Conservation (phyloP, 2,797 vertebrate species). For the Mormyrops boulengeri region DNA sequence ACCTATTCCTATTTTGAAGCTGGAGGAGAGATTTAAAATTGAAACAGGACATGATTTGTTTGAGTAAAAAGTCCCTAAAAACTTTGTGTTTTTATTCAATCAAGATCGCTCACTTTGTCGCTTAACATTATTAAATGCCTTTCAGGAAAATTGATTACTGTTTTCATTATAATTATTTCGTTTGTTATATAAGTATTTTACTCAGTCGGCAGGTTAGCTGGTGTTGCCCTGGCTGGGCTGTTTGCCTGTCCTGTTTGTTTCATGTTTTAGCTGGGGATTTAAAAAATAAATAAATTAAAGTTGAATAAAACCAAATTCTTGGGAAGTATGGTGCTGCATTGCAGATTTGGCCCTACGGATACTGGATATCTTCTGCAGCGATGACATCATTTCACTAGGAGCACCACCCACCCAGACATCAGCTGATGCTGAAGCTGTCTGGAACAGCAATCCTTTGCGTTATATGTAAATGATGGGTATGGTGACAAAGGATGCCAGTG, state of each 20-base stretch:
- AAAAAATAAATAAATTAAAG: neutral
- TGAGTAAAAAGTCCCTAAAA: neutral
- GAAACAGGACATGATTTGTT: neutral
- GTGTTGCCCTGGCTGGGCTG: neutral
- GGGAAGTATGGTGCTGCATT: constrained; percentile 35
- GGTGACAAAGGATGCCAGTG: neutral
- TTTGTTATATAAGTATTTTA: neutral
- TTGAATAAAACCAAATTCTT: neutral
- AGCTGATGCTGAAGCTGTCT: constrained; percentile 12
- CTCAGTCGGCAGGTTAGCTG: neutral
- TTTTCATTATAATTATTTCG: neutral
- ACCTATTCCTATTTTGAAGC: neutral
- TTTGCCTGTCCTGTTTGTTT: neutral
- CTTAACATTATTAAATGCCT: neutral
- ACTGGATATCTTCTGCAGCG: neutral
- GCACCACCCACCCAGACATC: constrained; percentile 11
- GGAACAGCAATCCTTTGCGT: neutral
- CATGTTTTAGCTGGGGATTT: neutral
- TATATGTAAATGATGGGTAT: neutral
- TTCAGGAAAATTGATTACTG: neutral
- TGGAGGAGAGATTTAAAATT: neutral
- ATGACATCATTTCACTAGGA: constrained; percentile 28
- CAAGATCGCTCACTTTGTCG: neutral
- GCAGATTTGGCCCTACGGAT: constrained; percentile 32
- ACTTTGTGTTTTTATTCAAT: neutral